These are phyloP conservation scores for Ardeotis arabs DNA, from an alignment of 2,113 vertebrate genomes.

Conservation along the genomic window DNA sequence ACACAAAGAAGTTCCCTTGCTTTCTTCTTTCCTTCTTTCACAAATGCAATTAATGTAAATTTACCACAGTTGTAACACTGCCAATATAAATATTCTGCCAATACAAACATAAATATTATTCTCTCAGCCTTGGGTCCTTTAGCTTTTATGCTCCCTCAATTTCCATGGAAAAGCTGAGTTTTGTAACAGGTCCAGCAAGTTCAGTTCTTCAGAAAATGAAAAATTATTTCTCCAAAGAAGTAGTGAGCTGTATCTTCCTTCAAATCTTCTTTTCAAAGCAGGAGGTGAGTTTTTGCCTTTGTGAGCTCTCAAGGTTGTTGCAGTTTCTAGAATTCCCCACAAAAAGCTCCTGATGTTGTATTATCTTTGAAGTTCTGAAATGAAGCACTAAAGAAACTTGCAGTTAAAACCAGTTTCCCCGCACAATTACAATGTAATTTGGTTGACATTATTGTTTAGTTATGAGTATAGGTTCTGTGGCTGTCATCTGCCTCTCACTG, in stretches of 20 bases:
- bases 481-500: neutral
- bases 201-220: neutral
- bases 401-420: neutral
- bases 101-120: neutral
- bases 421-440: neutral
- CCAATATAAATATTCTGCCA: neutral
- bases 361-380: neutral
- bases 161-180: neutral
- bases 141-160: neutral
- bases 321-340: neutral
- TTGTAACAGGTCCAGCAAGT: neutral
- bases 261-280: neutral
- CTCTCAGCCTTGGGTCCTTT: neutral
- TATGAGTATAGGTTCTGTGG: neutral
- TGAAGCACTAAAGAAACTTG: neutral
- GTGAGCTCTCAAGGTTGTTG: neutral
- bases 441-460: neutral
- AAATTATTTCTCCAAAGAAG: neutral
- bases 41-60: neutral
- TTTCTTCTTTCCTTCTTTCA: neutral
- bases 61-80: neutral
- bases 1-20: neutral
- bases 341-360: accelerated
- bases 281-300: neutral
- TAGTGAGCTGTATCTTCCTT: neutral